Percentiles rank a stretch among this genome's conserved stretches.
Evolutionary conservation across 2,113 vertebrate species (phyloP).

Genomic region (Indri indri): DNA sequence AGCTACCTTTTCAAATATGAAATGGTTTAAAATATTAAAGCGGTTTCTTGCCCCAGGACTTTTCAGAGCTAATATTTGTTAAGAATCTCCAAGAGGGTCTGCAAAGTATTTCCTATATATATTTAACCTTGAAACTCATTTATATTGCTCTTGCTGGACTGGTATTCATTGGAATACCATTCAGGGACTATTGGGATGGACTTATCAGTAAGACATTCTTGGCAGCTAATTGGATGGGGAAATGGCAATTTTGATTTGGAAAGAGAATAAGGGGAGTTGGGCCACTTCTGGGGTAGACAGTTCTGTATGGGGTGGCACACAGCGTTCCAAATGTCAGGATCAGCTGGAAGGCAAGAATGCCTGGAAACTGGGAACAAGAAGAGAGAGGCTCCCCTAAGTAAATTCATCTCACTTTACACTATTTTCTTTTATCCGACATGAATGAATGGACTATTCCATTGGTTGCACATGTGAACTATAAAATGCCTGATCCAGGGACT

Average conservation of each 20-base stretch:
- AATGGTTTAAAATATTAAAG: not conserved
- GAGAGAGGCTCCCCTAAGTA: not conserved
- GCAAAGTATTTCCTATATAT: not conserved
- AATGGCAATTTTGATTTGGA: not conserved
- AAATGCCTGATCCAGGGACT: not conserved
- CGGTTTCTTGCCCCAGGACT: not conserved
- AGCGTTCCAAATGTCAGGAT: not conserved
- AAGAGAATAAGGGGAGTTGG: not conserved
- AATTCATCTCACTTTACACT: not conserved
- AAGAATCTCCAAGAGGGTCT: not conserved
- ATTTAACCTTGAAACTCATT: not conserved
- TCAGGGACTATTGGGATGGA: not conserved
- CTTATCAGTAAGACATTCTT: not conserved
- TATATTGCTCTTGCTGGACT: not conserved
- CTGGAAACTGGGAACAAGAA: not conserved
- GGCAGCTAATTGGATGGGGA: not conserved
- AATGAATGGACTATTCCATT: not conserved
- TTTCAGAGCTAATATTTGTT: not conserved
- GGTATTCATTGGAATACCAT: not conserved
- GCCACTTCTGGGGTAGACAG: not conserved
- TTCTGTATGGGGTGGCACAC: no score
- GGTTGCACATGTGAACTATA: not conserved
- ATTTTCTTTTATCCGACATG: not conserved
- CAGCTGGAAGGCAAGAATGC: not conserved
- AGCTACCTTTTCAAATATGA: not conserved